Conservation (phyloP, 2,888 invertebrate species). For the Meloe dianella region DNA sequence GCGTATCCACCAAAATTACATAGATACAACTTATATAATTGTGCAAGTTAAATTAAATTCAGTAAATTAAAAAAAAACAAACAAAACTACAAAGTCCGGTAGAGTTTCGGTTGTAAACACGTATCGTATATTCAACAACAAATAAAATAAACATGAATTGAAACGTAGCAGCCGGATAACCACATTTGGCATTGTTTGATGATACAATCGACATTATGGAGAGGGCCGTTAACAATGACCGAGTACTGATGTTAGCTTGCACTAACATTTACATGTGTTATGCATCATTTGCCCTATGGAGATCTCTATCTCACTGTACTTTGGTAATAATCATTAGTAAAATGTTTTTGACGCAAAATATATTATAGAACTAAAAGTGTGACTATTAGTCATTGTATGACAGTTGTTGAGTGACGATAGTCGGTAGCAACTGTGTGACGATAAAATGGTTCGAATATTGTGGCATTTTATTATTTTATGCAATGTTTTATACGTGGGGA, state of each 20-base stretch:
- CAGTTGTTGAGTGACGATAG: slow-evolving; percentile 43
- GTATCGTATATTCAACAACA: slow-evolving; percentile 41
- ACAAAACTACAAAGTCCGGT: background rate
- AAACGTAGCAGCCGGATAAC: slow-evolving; percentile 52
- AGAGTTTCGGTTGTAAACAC: slow-evolving; percentile 9
- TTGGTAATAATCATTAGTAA: slow-evolving; percentile 51
- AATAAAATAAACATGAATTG: slow-evolving; percentile 54
- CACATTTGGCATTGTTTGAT: slow-evolving; percentile 58
- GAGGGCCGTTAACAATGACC: slow-evolving; percentile 51
- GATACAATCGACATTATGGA: slow-evolving; percentile 56
- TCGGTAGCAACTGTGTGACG: slow-evolving; percentile 9
- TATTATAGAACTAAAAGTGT: slow-evolving; percentile 47
- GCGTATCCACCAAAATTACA: slow-evolving; percentile 18
- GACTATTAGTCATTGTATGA: slow-evolving; percentile 53
- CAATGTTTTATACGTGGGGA: slow-evolving; percentile 43
- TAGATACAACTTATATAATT: background rate
- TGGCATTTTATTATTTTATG: slow-evolving; percentile 48
- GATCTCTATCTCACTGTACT: slow-evolving; percentile 42
- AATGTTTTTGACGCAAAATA: slow-evolving; percentile 53
- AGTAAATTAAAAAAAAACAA: too few relatives aligned
- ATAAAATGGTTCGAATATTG: slow-evolving; percentile 37
- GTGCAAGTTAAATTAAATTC: background rate
- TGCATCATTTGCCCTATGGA: slow-evolving; percentile 47
- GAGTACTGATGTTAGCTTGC: slow-evolving; percentile 47
- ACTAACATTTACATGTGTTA: slow-evolving; percentile 48